Evolutionary conservation across 2,113 vertebrate genomes (phyloP).

Genomic region (Cricetomys ansorgei): DNA sequence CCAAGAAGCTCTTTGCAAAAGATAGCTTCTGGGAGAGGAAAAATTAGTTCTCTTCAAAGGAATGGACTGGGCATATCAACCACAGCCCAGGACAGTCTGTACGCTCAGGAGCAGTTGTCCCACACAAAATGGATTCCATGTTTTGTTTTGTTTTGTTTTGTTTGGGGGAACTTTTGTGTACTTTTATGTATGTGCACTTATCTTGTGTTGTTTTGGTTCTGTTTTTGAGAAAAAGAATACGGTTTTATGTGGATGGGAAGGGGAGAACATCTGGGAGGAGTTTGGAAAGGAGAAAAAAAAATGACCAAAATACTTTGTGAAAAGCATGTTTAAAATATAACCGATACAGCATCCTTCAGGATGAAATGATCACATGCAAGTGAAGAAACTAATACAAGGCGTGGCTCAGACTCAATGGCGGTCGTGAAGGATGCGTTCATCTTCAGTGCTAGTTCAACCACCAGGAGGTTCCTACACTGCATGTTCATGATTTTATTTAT

Average conservation of each 20-base stretch:
- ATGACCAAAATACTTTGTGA: neutral
- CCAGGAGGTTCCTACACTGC: neutral
- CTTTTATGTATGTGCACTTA: neutral
- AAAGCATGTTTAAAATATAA: neutral
- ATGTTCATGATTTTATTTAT: neutral
- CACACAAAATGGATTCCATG: neutral
- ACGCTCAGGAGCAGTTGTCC: neutral
- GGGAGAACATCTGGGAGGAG: neutral
- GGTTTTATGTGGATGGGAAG: neutral
- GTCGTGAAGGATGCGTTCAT: neutral
- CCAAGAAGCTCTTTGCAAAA: neutral
- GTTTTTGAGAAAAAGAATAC: neutral
- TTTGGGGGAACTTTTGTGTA: neutral
- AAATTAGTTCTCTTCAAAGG: neutral
- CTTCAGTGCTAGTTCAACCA: neutral
- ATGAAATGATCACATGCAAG: neutral
- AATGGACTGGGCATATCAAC: neutral
- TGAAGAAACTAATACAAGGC: neutral
- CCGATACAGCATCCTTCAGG: neutral
- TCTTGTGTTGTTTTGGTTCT: neutral
- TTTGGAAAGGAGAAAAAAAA: neutral
- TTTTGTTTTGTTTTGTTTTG: neutral
- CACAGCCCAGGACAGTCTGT: neutral
- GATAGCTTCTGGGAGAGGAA: neutral
- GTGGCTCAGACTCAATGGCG: neutral